phyloP scores from a whole-genome alignment of 2,888 invertebrate species.

The Spisula subtruncata region DNA sequence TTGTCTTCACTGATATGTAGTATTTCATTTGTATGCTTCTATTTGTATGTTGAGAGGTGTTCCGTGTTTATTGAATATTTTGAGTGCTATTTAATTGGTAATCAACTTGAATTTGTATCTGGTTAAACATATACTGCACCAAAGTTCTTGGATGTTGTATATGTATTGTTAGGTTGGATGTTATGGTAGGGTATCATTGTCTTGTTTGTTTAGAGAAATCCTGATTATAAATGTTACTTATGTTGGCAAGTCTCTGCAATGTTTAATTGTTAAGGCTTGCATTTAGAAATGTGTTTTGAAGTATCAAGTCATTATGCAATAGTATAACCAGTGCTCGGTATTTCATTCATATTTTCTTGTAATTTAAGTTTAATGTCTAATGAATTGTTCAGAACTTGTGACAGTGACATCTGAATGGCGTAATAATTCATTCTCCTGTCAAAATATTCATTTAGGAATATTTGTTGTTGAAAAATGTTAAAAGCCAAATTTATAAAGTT shows the following conservation, averaged over 20 bases:
- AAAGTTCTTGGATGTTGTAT: neutral
- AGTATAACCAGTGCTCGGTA: neutral
- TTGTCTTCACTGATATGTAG: neutral
- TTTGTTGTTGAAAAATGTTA: neutral
- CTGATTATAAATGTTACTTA: neutral
- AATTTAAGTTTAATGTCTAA: neutral
- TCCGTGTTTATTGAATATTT: neutral
- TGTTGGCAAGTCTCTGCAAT: neutral
- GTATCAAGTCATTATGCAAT: neutral
- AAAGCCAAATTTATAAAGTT: too few relatives aligned
- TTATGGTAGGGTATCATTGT: neutral
- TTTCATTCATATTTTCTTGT: neutral
- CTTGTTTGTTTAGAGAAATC: conserved; percentile 14
- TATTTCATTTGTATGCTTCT: neutral
- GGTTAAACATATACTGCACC: neutral
- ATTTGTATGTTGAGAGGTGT: too few relatives aligned
- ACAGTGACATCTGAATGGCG: neutral
- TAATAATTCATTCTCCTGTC: neutral
- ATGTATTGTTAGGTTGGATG: neutral
- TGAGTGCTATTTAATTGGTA: neutral
- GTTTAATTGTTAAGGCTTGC: neutral
- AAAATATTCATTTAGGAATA: neutral
- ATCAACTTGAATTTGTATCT: neutral
- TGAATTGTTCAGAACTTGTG: too few relatives aligned
- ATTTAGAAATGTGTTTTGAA: neutral